Conservation (phyloP, 1,140 invertebrate genomes). For the Drosophila pruinosa region DNA sequence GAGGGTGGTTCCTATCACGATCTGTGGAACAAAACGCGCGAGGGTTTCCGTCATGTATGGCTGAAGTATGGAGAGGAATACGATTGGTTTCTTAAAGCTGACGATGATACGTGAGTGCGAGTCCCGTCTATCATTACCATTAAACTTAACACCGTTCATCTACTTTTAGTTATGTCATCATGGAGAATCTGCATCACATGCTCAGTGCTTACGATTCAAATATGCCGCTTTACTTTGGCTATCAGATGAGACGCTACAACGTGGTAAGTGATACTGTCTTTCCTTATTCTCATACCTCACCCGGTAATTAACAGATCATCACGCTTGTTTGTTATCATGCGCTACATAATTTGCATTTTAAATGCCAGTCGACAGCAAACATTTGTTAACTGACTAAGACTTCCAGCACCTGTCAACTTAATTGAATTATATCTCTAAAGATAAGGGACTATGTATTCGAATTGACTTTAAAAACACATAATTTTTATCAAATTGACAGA, state of each 20-base stretch:
- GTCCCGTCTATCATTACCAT: too few species aligned
- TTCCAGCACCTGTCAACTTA: not conserved
- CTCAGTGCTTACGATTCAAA: conserved; percentile 87
- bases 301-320: conserved; percentile 34
- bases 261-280: conserved; percentile 42
- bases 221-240: conserved; percentile 93
- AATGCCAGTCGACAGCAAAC: conserved; percentile 5
- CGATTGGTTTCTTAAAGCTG: conserved; percentile 97
- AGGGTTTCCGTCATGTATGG: conserved; percentile 94
- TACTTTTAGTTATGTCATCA: conserved; percentile 86
- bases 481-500: not conserved
- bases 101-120: conserved; percentile 93
- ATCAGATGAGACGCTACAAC: conserved; percentile 85
- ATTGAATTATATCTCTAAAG: conserved; percentile 32
- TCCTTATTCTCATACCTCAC: not conserved
- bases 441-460: not conserved
- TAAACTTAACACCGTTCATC: too few species aligned
- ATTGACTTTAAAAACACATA: not conserved
- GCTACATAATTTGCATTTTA: conserved; percentile 41
- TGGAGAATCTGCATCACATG: conserved; percentile 96
- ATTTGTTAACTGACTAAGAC: not conserved
- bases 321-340: conserved; percentile 1
- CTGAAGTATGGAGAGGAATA: conserved; percentile 90
- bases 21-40: conserved; percentile 97
- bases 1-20: conserved; percentile 91